Evolutionary conservation across 2,888 invertebrate genomes (phyloP).

Genomic region (Timema cristinae): DNA sequence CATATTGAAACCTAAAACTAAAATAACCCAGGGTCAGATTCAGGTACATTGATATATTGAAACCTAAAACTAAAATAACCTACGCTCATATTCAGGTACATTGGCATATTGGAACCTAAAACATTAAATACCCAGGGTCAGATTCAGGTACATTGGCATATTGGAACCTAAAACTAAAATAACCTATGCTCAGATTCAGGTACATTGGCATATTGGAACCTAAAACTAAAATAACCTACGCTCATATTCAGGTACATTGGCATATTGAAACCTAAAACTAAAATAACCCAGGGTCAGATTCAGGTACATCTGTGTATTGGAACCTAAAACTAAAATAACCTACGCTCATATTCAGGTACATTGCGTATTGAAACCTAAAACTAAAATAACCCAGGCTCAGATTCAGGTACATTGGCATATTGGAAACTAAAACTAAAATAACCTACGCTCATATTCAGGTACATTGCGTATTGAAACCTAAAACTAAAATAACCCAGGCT

Average conservation of each 20-base stretch:
- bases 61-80: constrained; percentile 46
- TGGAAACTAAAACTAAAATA: constrained; percentile 64
- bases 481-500: constrained; percentile 57
- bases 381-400: constrained; percentile 64
- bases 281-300: constrained; percentile 73
- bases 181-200: constrained; percentile 74
- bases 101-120: constrained; percentile 3
- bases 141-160: constrained; percentile 48
- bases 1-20: constrained; percentile 45
- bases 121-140: constrained; percentile 85
- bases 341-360: constrained; percentile 66
- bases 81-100: constrained; percentile 66
- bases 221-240: constrained; percentile 86
- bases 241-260: constrained; percentile 59
- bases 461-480: constrained; percentile 14
- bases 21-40: constrained; percentile 83
- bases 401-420: constrained; percentile 48
- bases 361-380: background rate
- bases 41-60: constrained; percentile 34
- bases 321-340: constrained; percentile 78
- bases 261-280: background rate
- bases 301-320: constrained; percentile 34
- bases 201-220: constrained; percentile 27
- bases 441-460: constrained; percentile 74
- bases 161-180: background rate